Base-by-base conservation (phyloP, 2,113 vertebrate genomes). In the Coptodon bakossiorum region DNA sequence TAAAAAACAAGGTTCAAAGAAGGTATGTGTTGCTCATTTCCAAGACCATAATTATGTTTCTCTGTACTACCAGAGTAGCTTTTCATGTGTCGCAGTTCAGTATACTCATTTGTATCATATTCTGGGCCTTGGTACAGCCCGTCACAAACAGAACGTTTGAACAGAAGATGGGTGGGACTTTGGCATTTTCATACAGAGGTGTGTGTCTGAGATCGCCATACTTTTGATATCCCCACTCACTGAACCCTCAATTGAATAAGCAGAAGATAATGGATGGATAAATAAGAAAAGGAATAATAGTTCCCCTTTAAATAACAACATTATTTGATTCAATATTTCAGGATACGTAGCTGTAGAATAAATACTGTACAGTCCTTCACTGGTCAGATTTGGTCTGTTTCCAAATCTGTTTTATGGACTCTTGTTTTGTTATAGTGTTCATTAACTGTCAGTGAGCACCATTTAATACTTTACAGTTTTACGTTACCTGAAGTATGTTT, bases 271-370 rank as follows among this genome's bases (percentile, higher is more conserved):
- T 4, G 9, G 57, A 17, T 19, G 29, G 57, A 34, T 61, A 34
- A 61, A 61, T 0, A 61, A 61, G 8, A 61, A 61, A 10, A 61
- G 31, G 0, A 61, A 4, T 34, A 10, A 61, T 6, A 61, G 9
- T 61, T 61, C 0, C 29, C 0, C 29, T 61, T 11, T 61, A 63
- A 63, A 63, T 66, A 66, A 12, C 17, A 66, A 66, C 61, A 66
- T 66, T 66, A 38, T 66, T 3, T 36, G 9, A 38, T 38, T 66
- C 31, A 66, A 38, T 66, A 5, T 66, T 66, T 68, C 19, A 68
- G 34, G 34, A 66, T 61, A 17, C 1, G 14, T 17, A 63, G 38
- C 17, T 66, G 4, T 66, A 66, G 61, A n/a, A 38, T 38, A 66
- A n/a, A n/a, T 36, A 66, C 17, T 36, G 17, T 38, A 0, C 31